A percentile compares a stretch with the other conserved stretches of the same genome.
phyloP scores from a whole-genome alignment of 2,113 vertebrate species.

The Sula dactylatra region DNA sequence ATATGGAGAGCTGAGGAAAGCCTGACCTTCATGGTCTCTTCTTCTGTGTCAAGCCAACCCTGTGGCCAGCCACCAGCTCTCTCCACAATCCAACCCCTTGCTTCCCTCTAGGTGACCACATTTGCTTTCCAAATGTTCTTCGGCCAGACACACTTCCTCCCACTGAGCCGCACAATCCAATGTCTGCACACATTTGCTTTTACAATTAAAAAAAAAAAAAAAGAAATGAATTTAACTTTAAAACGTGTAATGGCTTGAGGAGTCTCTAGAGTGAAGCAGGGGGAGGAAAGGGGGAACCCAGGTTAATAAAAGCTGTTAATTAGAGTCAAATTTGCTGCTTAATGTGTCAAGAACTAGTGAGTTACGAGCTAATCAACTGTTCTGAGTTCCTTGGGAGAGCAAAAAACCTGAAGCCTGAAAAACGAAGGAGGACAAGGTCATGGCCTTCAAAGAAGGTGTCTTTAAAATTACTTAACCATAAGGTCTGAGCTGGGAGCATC shows the following conservation, averaged over 20 bases:
- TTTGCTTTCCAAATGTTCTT: background rate
- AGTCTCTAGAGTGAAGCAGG: conserved; percentile 36
- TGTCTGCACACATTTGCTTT: background rate
- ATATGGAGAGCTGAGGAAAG: background rate
- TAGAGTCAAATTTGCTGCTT: conserved; percentile 63
- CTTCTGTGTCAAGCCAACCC: background rate
- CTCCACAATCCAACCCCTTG: background rate
- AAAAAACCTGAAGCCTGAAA: conserved; percentile 58
- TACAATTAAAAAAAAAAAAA: background rate
- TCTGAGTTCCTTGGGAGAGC: conserved; percentile 47
- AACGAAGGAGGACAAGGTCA: conserved; percentile 47
- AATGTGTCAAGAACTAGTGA: conserved; percentile 65
- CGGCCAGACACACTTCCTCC: background rate
- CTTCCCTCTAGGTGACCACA: background rate
- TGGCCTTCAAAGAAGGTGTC: background rate
- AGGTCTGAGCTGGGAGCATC: background rate
- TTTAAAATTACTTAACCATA: conserved; percentile 27
- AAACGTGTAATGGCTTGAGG: background rate
- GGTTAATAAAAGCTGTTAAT: conserved; percentile 67
- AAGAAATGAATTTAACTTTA: conserved; percentile 4
- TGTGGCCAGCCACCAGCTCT: background rate
- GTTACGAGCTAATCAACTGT: conserved; percentile 68
- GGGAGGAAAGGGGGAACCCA: conserved; percentile 19
- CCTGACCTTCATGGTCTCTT: background rate
- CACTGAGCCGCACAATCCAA: background rate